Percentiles rank a stretch among this genome's conserved stretches.
phyloP scores from a whole-genome alignment of 2,113 vertebrate species.

The Myrmecophaga tridactyla region DNA sequence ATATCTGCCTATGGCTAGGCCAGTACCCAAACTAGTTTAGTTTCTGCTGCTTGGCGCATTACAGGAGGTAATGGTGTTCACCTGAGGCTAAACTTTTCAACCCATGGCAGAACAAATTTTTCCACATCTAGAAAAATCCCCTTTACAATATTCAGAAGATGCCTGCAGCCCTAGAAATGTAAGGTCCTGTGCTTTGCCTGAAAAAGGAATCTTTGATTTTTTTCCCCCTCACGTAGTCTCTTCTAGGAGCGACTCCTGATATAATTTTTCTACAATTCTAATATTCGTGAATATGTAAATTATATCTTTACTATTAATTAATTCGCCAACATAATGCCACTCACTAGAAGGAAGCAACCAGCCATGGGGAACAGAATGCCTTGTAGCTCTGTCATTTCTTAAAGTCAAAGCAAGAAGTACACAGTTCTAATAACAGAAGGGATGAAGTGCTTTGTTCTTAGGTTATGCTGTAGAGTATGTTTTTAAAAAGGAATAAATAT shows the following conservation, averaged over 20 bases:
- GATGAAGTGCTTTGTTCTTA: conserved; percentile 74
- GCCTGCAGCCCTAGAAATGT: conserved; percentile 48
- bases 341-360: conserved; percentile 67
- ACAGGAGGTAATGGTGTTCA: conserved; percentile 34
- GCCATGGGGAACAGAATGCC: conserved; percentile 65
- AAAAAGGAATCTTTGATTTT: conserved; percentile 29
- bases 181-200: conserved; percentile 39
- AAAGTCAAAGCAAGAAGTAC: conserved; percentile 72
- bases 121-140: conserved; percentile 36
- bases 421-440: conserved; percentile 63
- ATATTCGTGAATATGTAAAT: conserved; percentile 67
- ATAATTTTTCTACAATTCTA: conserved; percentile 55
- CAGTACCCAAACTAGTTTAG: conserved; percentile 12
- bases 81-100: conserved; percentile 49
- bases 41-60: not conserved
- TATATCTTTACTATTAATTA: conserved; percentile 66
- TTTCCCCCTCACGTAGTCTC: conserved; percentile 10
- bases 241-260: conserved; percentile 37
- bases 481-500: conserved; percentile 68
- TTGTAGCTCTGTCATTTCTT: conserved; percentile 67
- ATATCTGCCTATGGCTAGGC: not conserved
- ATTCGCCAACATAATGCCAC: conserved; percentile 63
- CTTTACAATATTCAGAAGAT: conserved; percentile 56
- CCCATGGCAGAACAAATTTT: not conserved
- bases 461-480: conserved; percentile 66